phyloP scores from a whole-genome alignment of 2,113 vertebrate genomes.

The Mixornis gularis region DNA sequence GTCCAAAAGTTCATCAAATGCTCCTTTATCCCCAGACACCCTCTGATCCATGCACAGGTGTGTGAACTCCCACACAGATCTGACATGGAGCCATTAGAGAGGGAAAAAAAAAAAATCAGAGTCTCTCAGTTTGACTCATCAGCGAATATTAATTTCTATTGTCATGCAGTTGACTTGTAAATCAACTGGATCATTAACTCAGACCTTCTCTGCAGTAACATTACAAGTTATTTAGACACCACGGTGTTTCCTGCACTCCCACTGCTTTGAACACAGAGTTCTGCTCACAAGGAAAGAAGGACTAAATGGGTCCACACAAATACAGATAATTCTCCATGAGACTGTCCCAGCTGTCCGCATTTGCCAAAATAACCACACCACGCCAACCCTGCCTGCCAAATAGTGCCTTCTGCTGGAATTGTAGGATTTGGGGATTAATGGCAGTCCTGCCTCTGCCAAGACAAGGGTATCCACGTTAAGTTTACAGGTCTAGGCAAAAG shows the following conservation, averaged over 20 bases:
- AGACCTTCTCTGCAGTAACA: conserved; percentile 16
- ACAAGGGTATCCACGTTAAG: neutral
- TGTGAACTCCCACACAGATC: neutral
- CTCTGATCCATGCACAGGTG: neutral
- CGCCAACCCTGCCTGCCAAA: neutral
- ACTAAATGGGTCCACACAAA: neutral
- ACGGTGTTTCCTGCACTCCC: neutral
- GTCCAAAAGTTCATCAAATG: neutral
- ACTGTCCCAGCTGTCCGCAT: neutral
- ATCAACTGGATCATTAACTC: conserved; percentile 55
- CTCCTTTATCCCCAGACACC: neutral
- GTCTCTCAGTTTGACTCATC: conserved; percentile 1
- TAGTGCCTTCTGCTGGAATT: neutral
- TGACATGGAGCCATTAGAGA: neutral
- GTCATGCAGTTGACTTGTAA: conserved; percentile 37
- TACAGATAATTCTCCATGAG: neutral
- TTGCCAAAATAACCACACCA: neutral
- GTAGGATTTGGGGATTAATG: neutral
- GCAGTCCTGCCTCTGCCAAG: neutral
- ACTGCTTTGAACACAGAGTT: neutral
- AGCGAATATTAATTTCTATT: conserved; percentile 49
- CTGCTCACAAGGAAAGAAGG: neutral
- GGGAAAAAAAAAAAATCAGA: neutral
- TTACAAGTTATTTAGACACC: neutral
- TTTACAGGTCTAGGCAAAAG: neutral